These are phyloP conservation scores for Hydractinia echinata DNA, from an alignment of 30 jellyfish, hydroid and myxozoan genomes.

Conservation along the genomic window DNA sequence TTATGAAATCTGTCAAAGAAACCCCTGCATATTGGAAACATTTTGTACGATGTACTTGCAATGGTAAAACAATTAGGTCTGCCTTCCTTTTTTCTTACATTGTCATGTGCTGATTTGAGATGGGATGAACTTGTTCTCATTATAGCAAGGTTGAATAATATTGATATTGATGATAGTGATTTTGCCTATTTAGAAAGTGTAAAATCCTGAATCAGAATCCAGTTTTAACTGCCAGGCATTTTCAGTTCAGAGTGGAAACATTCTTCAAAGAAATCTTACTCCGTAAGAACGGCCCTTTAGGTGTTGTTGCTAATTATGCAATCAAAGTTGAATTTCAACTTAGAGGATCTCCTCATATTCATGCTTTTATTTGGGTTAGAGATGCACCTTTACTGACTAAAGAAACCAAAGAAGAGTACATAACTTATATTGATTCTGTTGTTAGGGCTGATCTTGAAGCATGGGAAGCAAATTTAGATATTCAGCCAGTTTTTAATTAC, in stretches of 20 bases:
- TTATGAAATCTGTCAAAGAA: conserved; percentile 26
- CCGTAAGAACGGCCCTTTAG: neutral
- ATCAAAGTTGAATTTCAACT: conserved; percentile 11
- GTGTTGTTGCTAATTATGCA: neutral
- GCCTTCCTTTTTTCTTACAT: conserved; percentile 6
- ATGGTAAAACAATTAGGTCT: neutral
- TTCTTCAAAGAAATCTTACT: neutral
- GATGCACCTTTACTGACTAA: conserved; percentile 21
- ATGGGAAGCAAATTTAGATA: conserved; percentile 27
- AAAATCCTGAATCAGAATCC: conserved; percentile 6
- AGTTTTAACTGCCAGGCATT: neutral
- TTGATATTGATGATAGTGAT: neutral
- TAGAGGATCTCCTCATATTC: conserved; percentile 27
- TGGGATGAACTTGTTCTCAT: neutral
- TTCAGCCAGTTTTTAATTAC: conserved; percentile 20
- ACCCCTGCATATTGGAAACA: conserved; percentile 24
- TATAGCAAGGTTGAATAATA: neutral
- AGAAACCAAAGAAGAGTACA: conserved; percentile 9
- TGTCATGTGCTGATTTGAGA: conserved; percentile 17
- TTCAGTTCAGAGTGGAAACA: too few relatives aligned
- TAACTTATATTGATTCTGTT: neutral
- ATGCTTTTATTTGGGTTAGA: conserved; percentile 20
- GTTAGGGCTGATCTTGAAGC: conserved; percentile 13
- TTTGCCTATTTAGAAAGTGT: neutral
- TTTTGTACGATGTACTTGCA: conserved; percentile 14